Conservation (phyloP, 1,140 invertebrate species). For the Atta texana region DNA sequence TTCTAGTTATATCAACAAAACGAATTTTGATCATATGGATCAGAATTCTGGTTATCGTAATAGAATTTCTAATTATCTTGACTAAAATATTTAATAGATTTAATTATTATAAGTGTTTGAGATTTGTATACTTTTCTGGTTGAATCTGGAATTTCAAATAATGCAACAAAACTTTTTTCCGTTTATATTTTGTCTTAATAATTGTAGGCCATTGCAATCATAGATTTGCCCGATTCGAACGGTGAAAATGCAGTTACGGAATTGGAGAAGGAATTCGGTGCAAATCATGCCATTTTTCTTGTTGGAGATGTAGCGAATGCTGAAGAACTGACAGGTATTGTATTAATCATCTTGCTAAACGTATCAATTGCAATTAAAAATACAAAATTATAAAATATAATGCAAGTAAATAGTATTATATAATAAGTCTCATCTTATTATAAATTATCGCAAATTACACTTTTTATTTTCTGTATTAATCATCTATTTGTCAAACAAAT, state of each 20-base stretch:
- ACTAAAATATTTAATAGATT: too few relatives aligned
- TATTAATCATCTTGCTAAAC: not conserved
- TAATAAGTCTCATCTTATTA: not conserved
- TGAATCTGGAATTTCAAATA: too few relatives aligned
- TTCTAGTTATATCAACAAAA: too few relatives aligned
- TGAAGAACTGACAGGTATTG: slow-evolving; percentile 64
- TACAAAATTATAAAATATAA: not conserved
- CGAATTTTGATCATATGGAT: too few relatives aligned
- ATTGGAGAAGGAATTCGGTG: slow-evolving; percentile 79
- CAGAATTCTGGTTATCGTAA: too few relatives aligned
- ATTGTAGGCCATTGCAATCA: slow-evolving; percentile 59
- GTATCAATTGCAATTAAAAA: not conserved
- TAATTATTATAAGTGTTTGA: too few relatives aligned
- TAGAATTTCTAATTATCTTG: too few relatives aligned
- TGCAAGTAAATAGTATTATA: not conserved
- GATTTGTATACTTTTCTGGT: too few relatives aligned
- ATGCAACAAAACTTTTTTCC: too few relatives aligned
- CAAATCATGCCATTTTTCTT: slow-evolving; percentile 78
- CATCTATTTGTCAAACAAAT: not conserved
- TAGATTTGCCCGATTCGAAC: slow-evolving; percentile 66
- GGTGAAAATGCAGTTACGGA: slow-evolving; percentile 59
- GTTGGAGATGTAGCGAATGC: slow-evolving; percentile 80
- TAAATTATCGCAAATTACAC: not conserved
- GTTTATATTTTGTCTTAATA: not conserved
- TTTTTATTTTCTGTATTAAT: not conserved